A percentile compares a stretch with the other conserved stretches of the same genome.
phyloP scores from a whole-genome alignment of 1,140 invertebrate species.

The Sinella curviseta region DNA sequence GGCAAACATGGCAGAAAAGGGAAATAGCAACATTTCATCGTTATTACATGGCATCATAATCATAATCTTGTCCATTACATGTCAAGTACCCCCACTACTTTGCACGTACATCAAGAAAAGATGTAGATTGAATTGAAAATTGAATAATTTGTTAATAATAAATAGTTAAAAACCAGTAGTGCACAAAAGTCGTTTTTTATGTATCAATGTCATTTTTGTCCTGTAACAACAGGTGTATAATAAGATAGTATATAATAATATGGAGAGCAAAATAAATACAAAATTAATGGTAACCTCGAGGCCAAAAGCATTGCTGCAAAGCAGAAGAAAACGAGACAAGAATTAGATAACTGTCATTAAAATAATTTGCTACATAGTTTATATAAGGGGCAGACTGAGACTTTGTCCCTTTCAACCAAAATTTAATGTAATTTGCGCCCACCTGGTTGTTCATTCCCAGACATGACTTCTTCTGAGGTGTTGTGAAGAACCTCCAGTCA shows the following conservation, averaged over 20 bases:
- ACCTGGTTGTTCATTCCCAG: slow-evolving; percentile 29
- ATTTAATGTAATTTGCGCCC: no score
- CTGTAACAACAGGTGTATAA: no score
- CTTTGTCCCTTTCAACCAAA: background rate
- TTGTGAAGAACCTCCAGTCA: slow-evolving; percentile 28
- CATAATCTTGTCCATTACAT: no score
- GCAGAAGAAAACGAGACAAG: background rate
- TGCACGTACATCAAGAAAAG: no score
- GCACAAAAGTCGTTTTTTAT: background rate
- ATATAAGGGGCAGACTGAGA: no score
- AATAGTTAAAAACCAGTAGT: background rate
- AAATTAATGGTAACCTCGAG: background rate
- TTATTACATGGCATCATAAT: no score
- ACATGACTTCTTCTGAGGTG: slow-evolving; percentile 25
- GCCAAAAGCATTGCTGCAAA: slow-evolving; percentile 19
- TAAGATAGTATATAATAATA: background rate
- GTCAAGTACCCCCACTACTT: no score
- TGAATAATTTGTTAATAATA: background rate
- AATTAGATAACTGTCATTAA: background rate
- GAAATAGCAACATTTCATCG: background rate
- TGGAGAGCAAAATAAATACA: no score
- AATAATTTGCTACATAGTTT: no score
- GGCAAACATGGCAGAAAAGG: background rate
- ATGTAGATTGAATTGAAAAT: no score
- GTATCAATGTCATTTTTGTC: background rate